Percentiles rank a stretch among this genome's conserved stretches.
phyloP scores from a whole-genome alignment of 2,113 vertebrate genomes.

The Abramis brama region DNA sequence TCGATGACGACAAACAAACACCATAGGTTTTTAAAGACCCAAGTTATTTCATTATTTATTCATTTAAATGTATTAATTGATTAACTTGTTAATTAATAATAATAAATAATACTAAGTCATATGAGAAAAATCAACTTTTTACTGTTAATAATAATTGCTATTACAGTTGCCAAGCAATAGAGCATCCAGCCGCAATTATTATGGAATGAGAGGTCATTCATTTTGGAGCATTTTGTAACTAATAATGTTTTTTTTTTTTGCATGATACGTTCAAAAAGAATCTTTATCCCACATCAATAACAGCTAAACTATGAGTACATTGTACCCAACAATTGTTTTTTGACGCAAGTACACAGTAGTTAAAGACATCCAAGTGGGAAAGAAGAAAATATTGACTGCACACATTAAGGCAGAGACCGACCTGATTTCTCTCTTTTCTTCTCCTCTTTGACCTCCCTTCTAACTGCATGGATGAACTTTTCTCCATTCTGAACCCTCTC shows the following conservation, averaged over 20 bases:
- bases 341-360: too few relatives aligned
- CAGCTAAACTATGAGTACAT: too few relatives aligned
- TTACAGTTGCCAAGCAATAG: not conserved
- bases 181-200: too few relatives aligned
- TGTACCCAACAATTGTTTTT: too few relatives aligned
- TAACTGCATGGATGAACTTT: conserved; percentile 62
- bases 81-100: not conserved
- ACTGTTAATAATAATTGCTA: not conserved
- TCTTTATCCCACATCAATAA: too few relatives aligned
- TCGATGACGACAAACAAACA: not conserved
- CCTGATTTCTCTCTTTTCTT: conserved; percentile 83
- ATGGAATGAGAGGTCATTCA: not conserved
- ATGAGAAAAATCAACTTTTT: not conserved
- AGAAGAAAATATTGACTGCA: not conserved
- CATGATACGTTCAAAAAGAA: not conserved
- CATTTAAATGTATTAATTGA: not conserved
- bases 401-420: conserved; percentile 59
- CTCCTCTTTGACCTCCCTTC: conserved; percentile 76
- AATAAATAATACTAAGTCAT: not conserved
- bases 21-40: not conserved
- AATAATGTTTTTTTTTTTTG: not conserved
- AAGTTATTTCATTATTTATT: not conserved
- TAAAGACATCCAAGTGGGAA: too few relatives aligned
- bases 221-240: not conserved
- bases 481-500: conserved; percentile 55